Percentiles rank a stretch among this genome's conserved stretches.
Conservation (phyloP, 2,888 invertebrate species). For the Tortricodes alternella region DNA sequence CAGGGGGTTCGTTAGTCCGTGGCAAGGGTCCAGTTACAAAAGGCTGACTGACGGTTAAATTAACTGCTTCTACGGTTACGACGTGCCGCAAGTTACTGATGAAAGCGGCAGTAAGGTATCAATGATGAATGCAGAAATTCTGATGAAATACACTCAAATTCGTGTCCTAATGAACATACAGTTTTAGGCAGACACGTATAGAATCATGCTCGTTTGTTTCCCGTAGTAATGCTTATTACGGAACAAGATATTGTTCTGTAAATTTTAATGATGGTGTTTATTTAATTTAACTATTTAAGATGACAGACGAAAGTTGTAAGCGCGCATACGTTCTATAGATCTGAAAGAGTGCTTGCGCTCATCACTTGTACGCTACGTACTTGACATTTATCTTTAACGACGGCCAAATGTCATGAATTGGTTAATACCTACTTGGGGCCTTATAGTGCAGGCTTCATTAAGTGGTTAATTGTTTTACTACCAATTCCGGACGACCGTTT, state of each 20-base stretch:
- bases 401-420: conserved; percentile 13
- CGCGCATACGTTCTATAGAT: no score
- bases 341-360: conserved; percentile 16
- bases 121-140: no score
- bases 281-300: no score
- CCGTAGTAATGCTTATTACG: no score
- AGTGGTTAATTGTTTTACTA: conserved; percentile 8
- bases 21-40: conserved; percentile 57
- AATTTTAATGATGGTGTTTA: no score
- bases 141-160: no score
- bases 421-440: conserved; percentile 5
- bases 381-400: conserved; percentile 32
- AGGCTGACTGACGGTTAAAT: conserved; percentile 56
- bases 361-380: conserved; percentile 22
- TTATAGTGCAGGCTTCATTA: conserved; percentile 4
- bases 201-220: no score
- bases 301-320: no score
- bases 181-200: no score
- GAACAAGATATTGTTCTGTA: no score
- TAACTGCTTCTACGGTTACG: conserved; percentile 45
- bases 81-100: conserved; percentile 19
- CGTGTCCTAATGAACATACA: no score
- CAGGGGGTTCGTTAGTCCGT: conserved; percentile 41
- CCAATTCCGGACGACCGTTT: background rate
- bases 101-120: conserved; percentile 3